phyloP scores from a whole-genome alignment of 2,797 vertebrate species.

The Helostoma temminkii region DNA sequence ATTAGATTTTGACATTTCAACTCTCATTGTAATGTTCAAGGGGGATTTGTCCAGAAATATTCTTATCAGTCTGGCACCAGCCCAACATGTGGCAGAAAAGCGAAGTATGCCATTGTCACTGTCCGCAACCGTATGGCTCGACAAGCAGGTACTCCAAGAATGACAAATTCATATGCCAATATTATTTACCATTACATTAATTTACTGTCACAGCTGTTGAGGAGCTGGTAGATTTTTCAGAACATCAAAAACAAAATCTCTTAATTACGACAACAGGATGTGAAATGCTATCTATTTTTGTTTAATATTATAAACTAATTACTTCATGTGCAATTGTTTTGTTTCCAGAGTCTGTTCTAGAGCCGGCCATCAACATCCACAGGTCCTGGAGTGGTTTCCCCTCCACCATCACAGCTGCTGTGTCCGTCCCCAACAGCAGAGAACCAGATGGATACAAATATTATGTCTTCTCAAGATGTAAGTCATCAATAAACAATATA shows the following conservation, averaged over 20 bases:
- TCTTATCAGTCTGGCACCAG: conserved; percentile 86
- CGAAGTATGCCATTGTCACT: conserved; percentile 70
- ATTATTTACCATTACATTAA: no score
- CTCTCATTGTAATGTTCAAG: conserved; percentile 71
- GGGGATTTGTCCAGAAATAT: conserved; percentile 92
- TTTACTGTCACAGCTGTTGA: background rate
- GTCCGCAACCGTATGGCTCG: conserved; percentile 59
- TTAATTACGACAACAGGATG: background rate
- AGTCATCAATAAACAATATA: conserved; percentile 54
- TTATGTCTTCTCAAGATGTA: conserved; percentile 90
- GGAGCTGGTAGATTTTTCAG: background rate
- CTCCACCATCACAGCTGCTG: conserved; percentile 82
- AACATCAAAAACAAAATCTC: background rate
- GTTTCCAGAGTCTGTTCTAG: conserved; percentile 76
- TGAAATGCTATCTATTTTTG: no score
- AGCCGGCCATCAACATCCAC: conserved; percentile 76
- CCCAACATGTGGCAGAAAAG: conserved; percentile 81
- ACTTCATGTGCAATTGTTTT: background rate
- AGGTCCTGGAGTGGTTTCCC: conserved; percentile 82
- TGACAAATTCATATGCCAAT: fast-evolving
- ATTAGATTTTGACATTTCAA: background rate
- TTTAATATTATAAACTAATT: background rate
- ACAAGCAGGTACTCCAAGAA: conserved; percentile 70
- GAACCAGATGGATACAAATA: conserved; percentile 91
- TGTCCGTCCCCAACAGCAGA: conserved; percentile 86